phyloP scores from a whole-genome alignment of 2,797 vertebrate genomes.

The Silurus aristotelis region DNA sequence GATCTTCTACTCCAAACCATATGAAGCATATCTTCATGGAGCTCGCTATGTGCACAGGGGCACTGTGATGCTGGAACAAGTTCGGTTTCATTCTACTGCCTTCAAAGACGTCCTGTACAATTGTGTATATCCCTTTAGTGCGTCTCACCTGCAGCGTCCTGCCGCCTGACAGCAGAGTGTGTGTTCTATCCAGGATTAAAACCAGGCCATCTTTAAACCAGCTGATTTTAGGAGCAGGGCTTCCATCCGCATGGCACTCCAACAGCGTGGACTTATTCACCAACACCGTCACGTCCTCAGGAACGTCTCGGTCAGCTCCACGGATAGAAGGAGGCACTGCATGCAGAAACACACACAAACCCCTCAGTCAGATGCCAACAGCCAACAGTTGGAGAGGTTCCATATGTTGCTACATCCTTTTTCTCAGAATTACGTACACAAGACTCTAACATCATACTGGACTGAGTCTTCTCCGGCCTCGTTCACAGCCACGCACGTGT shows the following conservation, averaged over 20 bases:
- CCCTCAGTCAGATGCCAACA: neutral
- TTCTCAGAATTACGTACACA: slow-evolving; percentile 78
- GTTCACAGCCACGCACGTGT: slow-evolving; percentile 88
- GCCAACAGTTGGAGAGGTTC: neutral
- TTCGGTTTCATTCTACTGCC: too few species aligned
- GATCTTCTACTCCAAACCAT: too few species aligned
- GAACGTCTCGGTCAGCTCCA: slow-evolving; percentile 72
- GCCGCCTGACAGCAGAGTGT: slow-evolving; percentile 77
- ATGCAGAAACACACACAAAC: neutral
- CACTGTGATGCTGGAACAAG: too few species aligned
- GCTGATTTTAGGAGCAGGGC: slow-evolving; percentile 80
- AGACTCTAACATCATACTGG: slow-evolving; percentile 84
- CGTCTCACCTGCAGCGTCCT: slow-evolving; percentile 83
- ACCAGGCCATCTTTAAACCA: slow-evolving; percentile 88
- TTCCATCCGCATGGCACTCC: slow-evolving; percentile 85
- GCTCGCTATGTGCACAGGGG: too few species aligned
- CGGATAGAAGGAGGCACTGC: slow-evolving; percentile 87
- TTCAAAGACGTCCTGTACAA: too few species aligned
- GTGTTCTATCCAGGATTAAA: slow-evolving; percentile 69
- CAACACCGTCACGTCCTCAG: slow-evolving; percentile 84
- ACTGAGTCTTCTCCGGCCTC: slow-evolving; percentile 96
- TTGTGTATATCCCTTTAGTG: neutral
- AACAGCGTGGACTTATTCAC: slow-evolving; percentile 76
- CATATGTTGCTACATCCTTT: neutral
- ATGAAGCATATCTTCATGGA: too few species aligned